A percentile compares a stretch with the other conserved stretches of the same genome.
These are phyloP conservation scores for Uropetala carovei DNA, from an alignment of 2,888 invertebrate genomes.

Conservation along the genomic window DNA sequence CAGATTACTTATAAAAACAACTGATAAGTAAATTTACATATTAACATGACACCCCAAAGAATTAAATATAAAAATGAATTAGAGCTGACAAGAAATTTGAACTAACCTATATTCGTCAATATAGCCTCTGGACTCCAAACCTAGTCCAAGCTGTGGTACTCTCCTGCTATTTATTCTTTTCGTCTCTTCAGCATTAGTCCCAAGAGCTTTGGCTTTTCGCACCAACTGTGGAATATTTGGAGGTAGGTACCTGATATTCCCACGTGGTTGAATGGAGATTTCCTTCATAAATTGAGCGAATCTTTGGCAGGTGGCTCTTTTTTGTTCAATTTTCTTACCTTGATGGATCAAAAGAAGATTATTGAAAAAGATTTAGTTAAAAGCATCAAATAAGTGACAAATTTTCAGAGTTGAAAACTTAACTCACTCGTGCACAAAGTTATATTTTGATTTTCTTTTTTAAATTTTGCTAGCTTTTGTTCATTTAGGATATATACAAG, in stretches of 20 bases:
- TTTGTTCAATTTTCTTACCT: slow-evolving; percentile 54
- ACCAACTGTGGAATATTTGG: slow-evolving; percentile 40
- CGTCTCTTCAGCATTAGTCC: slow-evolving; percentile 11
- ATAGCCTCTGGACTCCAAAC: slow-evolving; percentile 39
- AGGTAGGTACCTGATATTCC: slow-evolving; percentile 5
- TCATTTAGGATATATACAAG: too few relatives aligned
- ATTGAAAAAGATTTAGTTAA: neutral
- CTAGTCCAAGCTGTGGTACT: slow-evolving; percentile 48
- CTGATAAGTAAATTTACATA: neutral
- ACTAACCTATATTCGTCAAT: slow-evolving; percentile 50
- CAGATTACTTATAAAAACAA: neutral
- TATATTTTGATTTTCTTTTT: too few relatives aligned
- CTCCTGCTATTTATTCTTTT: slow-evolving; percentile 35
- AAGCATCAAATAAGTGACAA: too few relatives aligned
- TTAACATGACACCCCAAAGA: neutral
- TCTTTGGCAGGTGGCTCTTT: neutral
- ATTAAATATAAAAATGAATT: neutral
- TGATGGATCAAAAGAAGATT: neutral
- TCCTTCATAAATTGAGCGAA: neutral
- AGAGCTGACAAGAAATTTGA: neutral
- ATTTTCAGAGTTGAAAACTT: too few relatives aligned
- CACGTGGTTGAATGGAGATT: neutral
- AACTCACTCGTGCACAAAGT: too few relatives aligned
- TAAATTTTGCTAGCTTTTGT: too few relatives aligned
- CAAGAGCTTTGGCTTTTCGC: slow-evolving; percentile 25